These are phyloP conservation scores for Phylloscopus trochilus DNA, from an alignment of 2,113 vertebrate species.

Conservation along the genomic window DNA sequence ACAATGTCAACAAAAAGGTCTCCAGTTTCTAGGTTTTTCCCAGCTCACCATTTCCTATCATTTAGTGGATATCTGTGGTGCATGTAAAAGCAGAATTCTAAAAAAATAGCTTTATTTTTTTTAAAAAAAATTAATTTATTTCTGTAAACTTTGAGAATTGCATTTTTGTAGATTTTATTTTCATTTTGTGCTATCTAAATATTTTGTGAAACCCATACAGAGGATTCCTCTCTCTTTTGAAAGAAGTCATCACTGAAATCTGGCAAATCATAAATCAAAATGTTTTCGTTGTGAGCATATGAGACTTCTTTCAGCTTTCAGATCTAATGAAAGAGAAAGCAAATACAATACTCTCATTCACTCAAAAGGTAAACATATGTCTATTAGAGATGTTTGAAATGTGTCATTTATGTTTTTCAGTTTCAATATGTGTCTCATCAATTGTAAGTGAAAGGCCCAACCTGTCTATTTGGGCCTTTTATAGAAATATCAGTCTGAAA, in stretches of 20 bases:
- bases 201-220: conserved; percentile 35
- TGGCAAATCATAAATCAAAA: conserved; percentile 57
- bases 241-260: conserved; percentile 33
- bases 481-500: background rate
- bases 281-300: conserved; percentile 35
- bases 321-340: conserved; percentile 44
- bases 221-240: conserved; percentile 13
- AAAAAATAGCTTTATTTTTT: background rate
- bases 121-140: background rate
- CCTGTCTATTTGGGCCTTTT: background rate
- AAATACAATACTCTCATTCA: conserved; percentile 36
- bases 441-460: background rate
- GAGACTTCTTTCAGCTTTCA: conserved; percentile 25
- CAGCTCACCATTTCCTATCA: background rate
- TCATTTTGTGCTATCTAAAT: conserved; percentile 23
- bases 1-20: conserved; percentile 3
- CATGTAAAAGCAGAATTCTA: background rate
- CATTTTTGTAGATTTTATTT: background rate
- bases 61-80: background rate
- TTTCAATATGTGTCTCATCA: conserved; percentile 40
- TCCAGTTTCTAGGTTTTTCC: background rate
- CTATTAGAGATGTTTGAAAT: conserved; percentile 43
- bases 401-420: conserved; percentile 38
- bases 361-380: conserved; percentile 47
- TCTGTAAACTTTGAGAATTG: conserved; percentile 8